These are phyloP conservation scores for Eubasilissa regina DNA, from an alignment of 1,140 invertebrate species.

Conservation along the genomic window DNA sequence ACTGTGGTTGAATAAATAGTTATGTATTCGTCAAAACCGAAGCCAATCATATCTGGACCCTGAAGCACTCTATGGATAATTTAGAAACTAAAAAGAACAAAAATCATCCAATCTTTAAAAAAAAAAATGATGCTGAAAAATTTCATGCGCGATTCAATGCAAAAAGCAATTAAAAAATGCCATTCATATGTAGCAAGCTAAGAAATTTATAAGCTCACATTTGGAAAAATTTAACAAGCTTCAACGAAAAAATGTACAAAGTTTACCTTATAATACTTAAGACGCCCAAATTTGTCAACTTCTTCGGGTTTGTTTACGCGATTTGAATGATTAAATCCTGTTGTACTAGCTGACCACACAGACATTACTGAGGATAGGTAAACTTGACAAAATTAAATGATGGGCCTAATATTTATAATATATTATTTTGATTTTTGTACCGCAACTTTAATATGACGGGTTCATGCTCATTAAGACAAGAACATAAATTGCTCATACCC, in stretches of 20 bases:
- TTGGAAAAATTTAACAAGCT: conserved; percentile 7
- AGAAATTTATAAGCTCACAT: not conserved
- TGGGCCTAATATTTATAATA: not conserved
- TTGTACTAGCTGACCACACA: conserved; percentile 51
- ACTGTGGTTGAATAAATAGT: too few species aligned
- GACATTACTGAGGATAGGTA: conserved; percentile 44
- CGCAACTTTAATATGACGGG: conserved; percentile 26
- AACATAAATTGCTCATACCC: conserved; percentile 22
- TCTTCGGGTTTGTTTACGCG: conserved; percentile 36
- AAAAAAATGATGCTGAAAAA: conserved; percentile 6
- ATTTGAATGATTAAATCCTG: conserved; percentile 36
- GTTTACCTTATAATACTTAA: conserved; percentile 50
- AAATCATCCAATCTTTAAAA: not conserved
- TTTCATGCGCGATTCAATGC: conserved; percentile 25
- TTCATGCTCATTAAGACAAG: conserved; percentile 25
- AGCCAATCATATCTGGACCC: too few species aligned
- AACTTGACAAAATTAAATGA: conserved; percentile 3
- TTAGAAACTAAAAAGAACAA: not conserved
- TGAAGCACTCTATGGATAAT: too few species aligned
- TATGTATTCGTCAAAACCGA: too few species aligned
- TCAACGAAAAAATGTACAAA: not conserved
- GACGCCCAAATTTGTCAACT: conserved; percentile 43
- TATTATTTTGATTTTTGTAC: conserved; percentile 3
- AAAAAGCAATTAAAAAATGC: conserved; percentile 19
- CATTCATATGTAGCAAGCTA: conserved; percentile 30